These are phyloP conservation scores for Herpailurus yagouaroundi DNA, from an alignment of 2,113 vertebrate species.

Conservation along the genomic window DNA sequence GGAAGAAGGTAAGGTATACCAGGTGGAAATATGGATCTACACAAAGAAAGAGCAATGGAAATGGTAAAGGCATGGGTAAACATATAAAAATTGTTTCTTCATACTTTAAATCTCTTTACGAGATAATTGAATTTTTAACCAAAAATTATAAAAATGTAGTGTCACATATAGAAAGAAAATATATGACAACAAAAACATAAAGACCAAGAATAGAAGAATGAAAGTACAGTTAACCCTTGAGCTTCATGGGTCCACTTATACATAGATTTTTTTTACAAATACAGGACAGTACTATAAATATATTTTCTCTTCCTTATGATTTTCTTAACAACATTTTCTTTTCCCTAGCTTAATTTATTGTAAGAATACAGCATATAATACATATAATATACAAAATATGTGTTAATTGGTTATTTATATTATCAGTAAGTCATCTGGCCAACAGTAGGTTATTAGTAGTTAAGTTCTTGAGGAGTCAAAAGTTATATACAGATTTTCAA, in stretches of 20 bases:
- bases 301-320: not conserved
- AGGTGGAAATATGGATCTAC: not conserved
- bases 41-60: not conserved
- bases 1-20: not conserved
- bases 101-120: not conserved
- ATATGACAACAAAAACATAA: not conserved
- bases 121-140: not conserved
- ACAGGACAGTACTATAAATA: not conserved
- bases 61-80: not conserved
- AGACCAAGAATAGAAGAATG: not conserved
- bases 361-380: not conserved
- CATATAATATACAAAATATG: not conserved
- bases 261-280: not conserved
- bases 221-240: not conserved
- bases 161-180: not conserved
- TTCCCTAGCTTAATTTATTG: not conserved
- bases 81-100: not conserved
- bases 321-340: not conserved
- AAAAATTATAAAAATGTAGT: not conserved
- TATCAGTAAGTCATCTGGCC: not conserved
- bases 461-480: not conserved
- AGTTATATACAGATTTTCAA: not conserved
- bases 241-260: not conserved
- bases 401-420: not conserved
- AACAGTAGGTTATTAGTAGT: not conserved